Percentiles rank a stretch among this genome's conserved stretches.
Conservation (phyloP, 2,888 invertebrate genomes). For the Acleris laterana region DNA sequence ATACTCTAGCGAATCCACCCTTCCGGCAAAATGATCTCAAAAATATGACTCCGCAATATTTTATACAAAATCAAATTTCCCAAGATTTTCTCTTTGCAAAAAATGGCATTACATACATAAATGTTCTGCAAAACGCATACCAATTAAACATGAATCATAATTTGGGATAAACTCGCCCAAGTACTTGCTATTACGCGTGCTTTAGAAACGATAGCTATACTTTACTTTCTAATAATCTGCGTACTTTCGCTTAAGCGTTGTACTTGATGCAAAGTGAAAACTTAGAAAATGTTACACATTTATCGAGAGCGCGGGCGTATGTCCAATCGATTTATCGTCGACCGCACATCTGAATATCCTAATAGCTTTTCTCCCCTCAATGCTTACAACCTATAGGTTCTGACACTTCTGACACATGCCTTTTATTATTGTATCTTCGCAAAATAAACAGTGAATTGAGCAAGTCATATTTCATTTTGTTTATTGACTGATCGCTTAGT, state of each 20-base stretch:
- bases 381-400: background rate
- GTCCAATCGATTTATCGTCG: slow-evolving; percentile 52
- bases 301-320: slow-evolving; percentile 40
- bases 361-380: background rate
- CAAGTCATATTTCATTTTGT: too few species aligned
- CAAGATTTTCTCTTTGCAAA: background rate
- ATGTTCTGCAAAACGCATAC: slow-evolving; percentile 1
- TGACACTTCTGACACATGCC: background rate
- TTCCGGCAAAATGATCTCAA: slow-evolving; percentile 40
- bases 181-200: slow-evolving; percentile 26
- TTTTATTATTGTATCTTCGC: too few species aligned
- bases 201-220: slow-evolving; percentile 30
- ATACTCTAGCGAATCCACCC: slow-evolving; percentile 41
- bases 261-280: slow-evolving; percentile 53
- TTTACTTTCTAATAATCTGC: slow-evolving; percentile 62
- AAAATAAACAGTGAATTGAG: too few species aligned
- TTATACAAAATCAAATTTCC: background rate
- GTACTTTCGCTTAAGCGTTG: slow-evolving; percentile 58
- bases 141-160: slow-evolving; percentile 27
- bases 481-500: too few species aligned
- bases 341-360: slow-evolving; percentile 41
- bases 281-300: slow-evolving; percentile 52
- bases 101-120: too few species aligned
- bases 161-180: slow-evolving; percentile 26
- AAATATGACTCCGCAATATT: slow-evolving; percentile 5